phyloP scores from a whole-genome alignment of 2,113 vertebrate species.

The Phylloscopus trochiloides region DNA sequence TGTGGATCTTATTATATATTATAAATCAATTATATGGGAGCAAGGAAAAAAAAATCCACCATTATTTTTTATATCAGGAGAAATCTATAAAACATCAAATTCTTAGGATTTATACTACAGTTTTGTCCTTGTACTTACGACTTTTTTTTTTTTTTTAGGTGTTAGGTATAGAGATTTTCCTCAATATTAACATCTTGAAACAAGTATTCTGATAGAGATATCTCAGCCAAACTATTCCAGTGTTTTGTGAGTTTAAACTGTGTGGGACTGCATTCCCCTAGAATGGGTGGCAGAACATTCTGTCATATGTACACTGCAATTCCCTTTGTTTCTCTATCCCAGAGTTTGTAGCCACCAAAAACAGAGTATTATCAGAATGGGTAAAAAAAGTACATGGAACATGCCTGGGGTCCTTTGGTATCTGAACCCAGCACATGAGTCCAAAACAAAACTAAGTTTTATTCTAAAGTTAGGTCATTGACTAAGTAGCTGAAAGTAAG shows the following conservation, averaged over 20 bases:
- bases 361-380: neutral
- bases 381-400: neutral
- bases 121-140: neutral
- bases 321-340: neutral
- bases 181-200: neutral
- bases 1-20: neutral
- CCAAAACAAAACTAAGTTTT: neutral
- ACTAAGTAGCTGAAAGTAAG: neutral
- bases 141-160: neutral
- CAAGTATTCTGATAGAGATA: neutral
- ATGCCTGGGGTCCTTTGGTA: neutral
- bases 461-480: neutral
- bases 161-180: neutral
- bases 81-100: neutral
- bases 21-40: constrained; percentile 15
- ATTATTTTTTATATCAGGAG: constrained; percentile 1
- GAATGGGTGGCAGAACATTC: neutral
- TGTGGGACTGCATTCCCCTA: neutral
- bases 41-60: neutral
- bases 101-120: neutral
- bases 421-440: neutral
- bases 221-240: neutral
- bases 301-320: neutral
- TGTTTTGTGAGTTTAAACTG: neutral
- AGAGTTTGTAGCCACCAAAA: neutral